Base-by-base conservation (phyloP, 2,888 invertebrate genomes). In the Clostera curtula region DNA sequence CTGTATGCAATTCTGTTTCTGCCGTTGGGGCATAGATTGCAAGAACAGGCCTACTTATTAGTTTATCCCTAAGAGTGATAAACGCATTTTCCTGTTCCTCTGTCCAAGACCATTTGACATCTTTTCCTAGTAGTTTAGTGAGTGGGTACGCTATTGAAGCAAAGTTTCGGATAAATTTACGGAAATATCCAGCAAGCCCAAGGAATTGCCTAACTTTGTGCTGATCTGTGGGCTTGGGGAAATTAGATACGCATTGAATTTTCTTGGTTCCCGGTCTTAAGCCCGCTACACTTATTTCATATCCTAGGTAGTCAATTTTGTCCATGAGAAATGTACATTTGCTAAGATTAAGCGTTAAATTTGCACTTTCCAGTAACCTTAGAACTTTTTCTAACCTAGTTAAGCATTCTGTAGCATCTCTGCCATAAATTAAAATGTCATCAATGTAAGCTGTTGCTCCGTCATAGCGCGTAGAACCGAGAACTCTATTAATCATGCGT, bases 1-100 rank as follows among this genome's bases (percentile, higher is more conserved):
- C 46, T 1, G 39, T 36, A 27, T 43, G 41, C 7, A 50, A 9
- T 24, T 36, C 43, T 3, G 43, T 45, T 42, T 23, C 20, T 2
- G 20, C 6, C 1, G 19, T 5, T 0, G 24, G 21, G 7, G 27
- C 14, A 11, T 27, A 31, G 2, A 31, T 3, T 5, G 27, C 27
- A 3, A 31, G n/a, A 7, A 31, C 3, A 4, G 31, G 26, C 23
- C 24, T 15, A 7, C 15, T 8, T n/a, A 14, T 19, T 11, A 24
- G 7, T 16, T 20, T 24, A 1, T 5, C 6, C 21, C 25, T 22
- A 8, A 30, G n/a, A 0, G 15, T 10, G 8, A 16, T 3, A 18
- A 25, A 29, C 5, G 25, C 29, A 20, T 14, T 18, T 19, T 28
- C 25, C 23, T 33, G 28, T 3, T 19, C 15, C 6, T 4, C 5